A percentile compares a stretch with the other conserved stretches of the same genome.
Conservation (phyloP, 1,140 invertebrate genomes). For the Penaeus japonicus region DNA sequence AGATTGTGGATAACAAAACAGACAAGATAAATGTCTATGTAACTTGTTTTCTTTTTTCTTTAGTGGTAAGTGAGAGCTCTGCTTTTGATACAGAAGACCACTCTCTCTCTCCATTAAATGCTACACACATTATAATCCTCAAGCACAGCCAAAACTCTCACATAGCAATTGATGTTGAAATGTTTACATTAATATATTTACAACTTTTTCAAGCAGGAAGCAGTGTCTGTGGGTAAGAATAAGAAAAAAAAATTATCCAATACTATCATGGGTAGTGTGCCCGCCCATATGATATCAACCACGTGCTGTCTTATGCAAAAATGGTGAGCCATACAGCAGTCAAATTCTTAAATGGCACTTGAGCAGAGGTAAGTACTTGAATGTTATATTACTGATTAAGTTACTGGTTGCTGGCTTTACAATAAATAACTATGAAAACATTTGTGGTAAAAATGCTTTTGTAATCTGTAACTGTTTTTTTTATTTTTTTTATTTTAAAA, state of each 20-base stretch:
- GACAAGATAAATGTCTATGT: too few species aligned
- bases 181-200: conserved; percentile 32
- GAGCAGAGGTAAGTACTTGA: conserved; percentile 19
- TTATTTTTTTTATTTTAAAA: too few species aligned
- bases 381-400: neutral
- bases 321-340: conserved; percentile 15
- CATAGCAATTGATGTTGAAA: neutral
- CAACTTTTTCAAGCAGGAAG: conserved; percentile 12
- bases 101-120: too few species aligned
- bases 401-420: too few species aligned
- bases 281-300: neutral
- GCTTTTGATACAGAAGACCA: too few species aligned
- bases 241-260: too few species aligned
- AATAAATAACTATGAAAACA: neutral
- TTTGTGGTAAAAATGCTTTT: neutral
- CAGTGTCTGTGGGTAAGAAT: neutral
- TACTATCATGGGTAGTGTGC: neutral
- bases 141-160: conserved; percentile 23
- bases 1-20: too few species aligned
- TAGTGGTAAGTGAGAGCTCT: too few species aligned
- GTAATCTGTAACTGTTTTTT: too few species aligned
- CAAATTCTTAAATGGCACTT: conserved; percentile 34
- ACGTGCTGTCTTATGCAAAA: conserved; percentile 18
- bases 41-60: too few species aligned
- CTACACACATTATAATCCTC: neutral